These are phyloP conservation scores for Phalanger gymnotis DNA, from an alignment of 2,797 vertebrate species.

Conservation along the genomic window DNA sequence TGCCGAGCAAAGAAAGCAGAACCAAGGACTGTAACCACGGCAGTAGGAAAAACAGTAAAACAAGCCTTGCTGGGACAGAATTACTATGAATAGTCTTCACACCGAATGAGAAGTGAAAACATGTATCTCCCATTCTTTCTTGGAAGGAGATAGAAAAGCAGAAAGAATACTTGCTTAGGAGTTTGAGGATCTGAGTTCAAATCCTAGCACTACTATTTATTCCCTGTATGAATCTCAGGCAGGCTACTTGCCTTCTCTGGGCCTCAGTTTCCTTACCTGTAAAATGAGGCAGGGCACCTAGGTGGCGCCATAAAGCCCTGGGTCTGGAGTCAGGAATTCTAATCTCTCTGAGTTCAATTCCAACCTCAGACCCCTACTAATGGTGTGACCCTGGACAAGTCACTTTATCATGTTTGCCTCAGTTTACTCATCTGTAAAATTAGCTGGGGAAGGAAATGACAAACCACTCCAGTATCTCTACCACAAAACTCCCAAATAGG, in stretches of 20 bases:
- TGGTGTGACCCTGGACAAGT: neutral
- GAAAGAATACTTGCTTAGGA: neutral
- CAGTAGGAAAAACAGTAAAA: too few relatives aligned
- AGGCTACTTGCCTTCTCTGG: neutral
- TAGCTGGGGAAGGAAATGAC: neutral
- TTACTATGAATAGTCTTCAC: neutral
- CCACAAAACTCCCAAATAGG: too few relatives aligned
- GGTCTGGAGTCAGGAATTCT: neutral
- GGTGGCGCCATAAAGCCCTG: neutral
- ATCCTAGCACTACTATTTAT: neutral
- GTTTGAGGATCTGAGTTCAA: neutral
- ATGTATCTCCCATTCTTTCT: neutral
- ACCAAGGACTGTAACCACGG: too few relatives aligned
- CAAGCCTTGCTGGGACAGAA: neutral
- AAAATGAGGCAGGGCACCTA: neutral
- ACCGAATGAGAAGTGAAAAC: neutral
- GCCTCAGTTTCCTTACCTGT: neutral
- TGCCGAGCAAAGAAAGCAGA: neutral
- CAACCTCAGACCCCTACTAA: neutral
- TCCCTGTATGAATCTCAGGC: neutral
- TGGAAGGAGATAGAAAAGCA: neutral
- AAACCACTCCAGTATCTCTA: neutral
- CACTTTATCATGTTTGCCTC: neutral
- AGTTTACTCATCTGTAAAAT: neutral
- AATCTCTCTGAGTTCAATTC: neutral